Evolutionary conservation across 2,797 vertebrate genomes (phyloP).

Genomic region (Thalassophryne amazonica): DNA sequence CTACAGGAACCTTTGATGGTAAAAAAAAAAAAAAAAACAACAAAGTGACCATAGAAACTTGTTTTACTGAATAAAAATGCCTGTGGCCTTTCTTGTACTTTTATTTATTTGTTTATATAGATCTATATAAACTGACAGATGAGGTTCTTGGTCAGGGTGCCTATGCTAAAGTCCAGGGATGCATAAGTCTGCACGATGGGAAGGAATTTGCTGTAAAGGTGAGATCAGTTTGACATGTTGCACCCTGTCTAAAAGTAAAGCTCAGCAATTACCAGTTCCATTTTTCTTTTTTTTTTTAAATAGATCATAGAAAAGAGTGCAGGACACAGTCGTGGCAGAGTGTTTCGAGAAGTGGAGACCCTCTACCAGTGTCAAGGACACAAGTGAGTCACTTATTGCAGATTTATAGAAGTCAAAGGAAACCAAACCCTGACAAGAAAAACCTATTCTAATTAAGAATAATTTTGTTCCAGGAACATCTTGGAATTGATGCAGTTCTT

Average conservation of each 20-base stretch:
- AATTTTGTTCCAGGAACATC: conserved; percentile 85
- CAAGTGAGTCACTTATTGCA: conserved; percentile 76
- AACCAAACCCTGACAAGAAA: background rate
- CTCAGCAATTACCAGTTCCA: background rate
- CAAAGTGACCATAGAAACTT: too few species aligned
- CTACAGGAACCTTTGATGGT: conserved; percentile 91
- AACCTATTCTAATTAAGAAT: conserved; percentile 10
- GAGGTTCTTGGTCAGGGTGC: conserved; percentile 93
- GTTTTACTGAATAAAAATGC: too few species aligned
- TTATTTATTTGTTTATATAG: conserved; percentile 63
- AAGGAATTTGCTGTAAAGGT: conserved; percentile 96
- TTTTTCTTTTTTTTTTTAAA: conserved; percentile 26
- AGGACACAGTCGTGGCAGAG: conserved; percentile 90
- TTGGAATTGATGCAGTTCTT: conserved; percentile 96
- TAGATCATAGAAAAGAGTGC: conserved; percentile 94
- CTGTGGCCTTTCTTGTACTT: too few species aligned
- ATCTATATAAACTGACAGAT: conserved; percentile 90
- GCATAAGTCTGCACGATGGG: conserved; percentile 88
- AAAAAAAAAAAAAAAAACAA: too few species aligned
- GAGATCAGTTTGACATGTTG: conserved; percentile 14
- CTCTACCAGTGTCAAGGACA: conserved; percentile 97
- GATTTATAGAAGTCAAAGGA: background rate
- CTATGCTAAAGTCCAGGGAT: conserved; percentile 95
- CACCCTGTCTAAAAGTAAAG: background rate
- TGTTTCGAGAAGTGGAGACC: conserved; percentile 95